Conservation (phyloP, 2,113 vertebrate species). For the Phocoena sinus region DNA sequence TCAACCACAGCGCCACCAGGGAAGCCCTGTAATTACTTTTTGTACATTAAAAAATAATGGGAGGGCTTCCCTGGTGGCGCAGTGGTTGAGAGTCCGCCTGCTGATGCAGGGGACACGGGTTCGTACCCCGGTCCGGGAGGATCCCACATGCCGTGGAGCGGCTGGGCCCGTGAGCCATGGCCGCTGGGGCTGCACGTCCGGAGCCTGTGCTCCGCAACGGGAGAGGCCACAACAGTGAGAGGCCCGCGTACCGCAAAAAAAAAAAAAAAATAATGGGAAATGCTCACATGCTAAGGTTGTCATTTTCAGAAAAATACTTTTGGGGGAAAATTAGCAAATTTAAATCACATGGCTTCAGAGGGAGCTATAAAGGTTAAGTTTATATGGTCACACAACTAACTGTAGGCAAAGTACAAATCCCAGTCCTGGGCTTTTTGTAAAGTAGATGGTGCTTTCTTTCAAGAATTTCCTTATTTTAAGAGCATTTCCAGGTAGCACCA, state of each 20-base stretch:
- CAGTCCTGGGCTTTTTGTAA: not conserved
- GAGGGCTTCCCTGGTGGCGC: not conserved
- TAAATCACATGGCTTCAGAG: not conserved
- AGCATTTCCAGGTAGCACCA: not conserved
- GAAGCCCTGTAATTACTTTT: not conserved
- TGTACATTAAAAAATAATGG: not conserved
- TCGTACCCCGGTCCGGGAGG: too few species aligned
- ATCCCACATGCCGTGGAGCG: too few species aligned
- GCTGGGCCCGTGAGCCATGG: too few species aligned
- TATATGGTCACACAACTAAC: not conserved
- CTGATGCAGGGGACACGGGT: too few species aligned
- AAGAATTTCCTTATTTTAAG: not conserved
- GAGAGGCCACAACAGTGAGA: too few species aligned
- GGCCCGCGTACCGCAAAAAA: too few species aligned
- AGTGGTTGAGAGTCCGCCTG: too few species aligned
- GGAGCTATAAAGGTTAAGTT: not conserved
- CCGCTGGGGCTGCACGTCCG: too few species aligned
- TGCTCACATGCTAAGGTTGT: not conserved
- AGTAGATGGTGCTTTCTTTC: not conserved
- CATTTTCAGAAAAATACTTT: constrained; percentile 15
- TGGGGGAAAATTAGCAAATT: not conserved
- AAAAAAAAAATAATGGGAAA: not conserved
- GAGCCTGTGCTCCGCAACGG: too few species aligned
- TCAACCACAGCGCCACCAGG: too few species aligned
- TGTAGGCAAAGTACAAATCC: not conserved